Evolutionary conservation across 64 coral and sea anemone genomes (phyloP), one percentile per base, ranked within the genome.

Genomic region (Montipora capricornis): DNA sequence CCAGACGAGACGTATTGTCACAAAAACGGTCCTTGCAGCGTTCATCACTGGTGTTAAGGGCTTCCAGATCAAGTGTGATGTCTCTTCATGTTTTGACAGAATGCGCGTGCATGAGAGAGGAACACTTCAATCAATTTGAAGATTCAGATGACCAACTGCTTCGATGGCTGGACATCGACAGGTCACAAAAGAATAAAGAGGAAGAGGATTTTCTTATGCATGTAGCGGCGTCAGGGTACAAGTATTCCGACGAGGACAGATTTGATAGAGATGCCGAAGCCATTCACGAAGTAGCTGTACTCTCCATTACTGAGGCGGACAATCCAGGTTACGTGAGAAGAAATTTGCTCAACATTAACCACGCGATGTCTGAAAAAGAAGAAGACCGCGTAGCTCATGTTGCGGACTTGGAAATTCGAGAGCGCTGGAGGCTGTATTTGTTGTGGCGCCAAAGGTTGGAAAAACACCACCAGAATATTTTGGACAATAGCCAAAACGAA

Each of bases 371-470:
- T 16, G 8, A 83, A 11, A 8, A 4, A 16, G 44, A 74, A 6
- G 87, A 96, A 52, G 12, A 26, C 78, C 19, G 4, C 0, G 59
- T 85, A 12, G 1, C 20, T 0, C 17, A 73, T 50, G 53, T 96
- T 62, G 44, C 8, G 48, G 4, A 1, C 4, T 83, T 89, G 22
- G 0, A 14, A 26, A 20, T 9, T 26, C n/a, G 15, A 6, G 7
- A 81, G 0, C 87, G 91, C 3, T 96, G 95, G 95, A 87, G 66
- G 22, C 58, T 96, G 49, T 96, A 95, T 20, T 76, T 83, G n/a
- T 73, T 95, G n/a, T 95, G 94, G 94, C 64, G 89, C 47, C 75
- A 87, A 13, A 91, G 81, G 50, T 26, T 95, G 52, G 89, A 95
- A 73, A 19, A 75, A 59, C 0, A 76, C 9, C 87, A 45, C 4